Base-by-base conservation (phyloP, 2,797 vertebrate species). In the Acestrorhynchus altus region DNA sequence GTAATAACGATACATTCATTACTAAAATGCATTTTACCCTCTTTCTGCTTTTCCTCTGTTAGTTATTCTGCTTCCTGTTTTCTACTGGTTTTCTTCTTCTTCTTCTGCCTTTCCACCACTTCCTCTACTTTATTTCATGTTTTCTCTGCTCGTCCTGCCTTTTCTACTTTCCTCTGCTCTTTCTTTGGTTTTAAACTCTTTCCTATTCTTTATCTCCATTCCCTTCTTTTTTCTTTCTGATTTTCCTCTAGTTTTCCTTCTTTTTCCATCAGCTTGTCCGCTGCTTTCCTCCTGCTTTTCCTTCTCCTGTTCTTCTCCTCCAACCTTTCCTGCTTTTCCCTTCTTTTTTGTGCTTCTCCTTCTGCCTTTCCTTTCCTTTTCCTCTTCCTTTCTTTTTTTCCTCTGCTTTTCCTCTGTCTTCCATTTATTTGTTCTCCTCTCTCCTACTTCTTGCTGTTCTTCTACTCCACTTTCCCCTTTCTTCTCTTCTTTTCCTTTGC, bases 211-310 rank as follows among this genome's bases (percentile, higher is more conserved):
- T 20, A 1, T 52, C 10, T n/a, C 20, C 8, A 3, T 52, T 20
- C 8, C 1, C 15, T 1, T 22, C 8, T n/a, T 0, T 9, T 22
- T 22, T 52, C 20, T 18, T 18, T 52, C 4, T 2, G 7, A 4
- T 8, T 6, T n/a, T 18, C 79, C 64, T 81, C 77, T 86, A 79
- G 81, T 81, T 86, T 84, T 26, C 20, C 1, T n/a, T 20, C 0
- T n/a, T 20, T n/a, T 52, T 52, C 49, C 22, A 11, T 24, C 4
- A 13, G 22, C 22, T 13, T 57, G 7, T 20, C 49, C 49, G 16
- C 15, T 47, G 16, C 15, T 18, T 49, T 49, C 4, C 44, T 2
- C 12, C 44, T 16, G 15, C 46, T 16, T 47, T 47, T 47, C 49
- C 47, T 18, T 15, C 16, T 51, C 2, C 13, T 52, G 7, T 9